Evolutionary conservation across 2,888 invertebrate species (phyloP).

Genomic region (Drosophila affinis): DNA sequence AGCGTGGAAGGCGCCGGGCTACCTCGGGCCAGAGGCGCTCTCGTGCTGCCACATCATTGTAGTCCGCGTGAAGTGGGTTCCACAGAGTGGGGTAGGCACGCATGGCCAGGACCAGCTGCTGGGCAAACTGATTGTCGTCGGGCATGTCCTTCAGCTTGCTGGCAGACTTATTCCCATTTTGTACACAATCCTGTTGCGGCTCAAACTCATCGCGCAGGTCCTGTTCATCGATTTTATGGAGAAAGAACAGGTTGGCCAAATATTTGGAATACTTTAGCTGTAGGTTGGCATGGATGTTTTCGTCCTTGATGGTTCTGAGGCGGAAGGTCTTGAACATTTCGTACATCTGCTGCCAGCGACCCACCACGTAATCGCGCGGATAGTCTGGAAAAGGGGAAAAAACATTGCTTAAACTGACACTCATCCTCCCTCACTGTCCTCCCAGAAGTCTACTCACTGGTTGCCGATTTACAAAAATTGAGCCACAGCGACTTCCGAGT

Average conservation of each 20-base stretch:
- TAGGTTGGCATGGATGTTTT: slow-evolving; percentile 67
- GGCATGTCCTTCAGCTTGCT: slow-evolving; percentile 75
- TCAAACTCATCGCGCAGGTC: slow-evolving; percentile 77
- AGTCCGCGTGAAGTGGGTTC: slow-evolving; percentile 71
- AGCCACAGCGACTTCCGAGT: slow-evolving; percentile 75
- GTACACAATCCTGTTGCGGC: slow-evolving; percentile 69
- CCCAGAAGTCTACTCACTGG: slow-evolving; percentile 59
- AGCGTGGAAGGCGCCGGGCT: slow-evolving; percentile 64
- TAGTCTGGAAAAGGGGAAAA: slow-evolving; percentile 46
- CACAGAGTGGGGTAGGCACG: slow-evolving; percentile 74
- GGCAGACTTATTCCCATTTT: slow-evolving; percentile 14
- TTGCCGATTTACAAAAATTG: slow-evolving; percentile 75
- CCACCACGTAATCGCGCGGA: slow-evolving; percentile 73
- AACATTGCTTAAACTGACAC: neutral
- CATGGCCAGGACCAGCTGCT: slow-evolving; percentile 70
- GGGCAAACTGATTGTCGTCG: slow-evolving; percentile 77
- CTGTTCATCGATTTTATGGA: slow-evolving; percentile 80
- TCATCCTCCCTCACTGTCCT: neutral
- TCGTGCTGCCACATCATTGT: slow-evolving; percentile 71
- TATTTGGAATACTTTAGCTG: slow-evolving; percentile 81
- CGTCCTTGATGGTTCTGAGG: slow-evolving; percentile 77
- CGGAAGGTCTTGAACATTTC: slow-evolving; percentile 82
- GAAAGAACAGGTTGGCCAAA: slow-evolving; percentile 78
- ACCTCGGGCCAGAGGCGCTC: slow-evolving; percentile 77
- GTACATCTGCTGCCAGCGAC: slow-evolving; percentile 81